These are phyloP conservation scores for Suillia variegata DNA, from an alignment of 2,888 invertebrate species.

Conservation along the genomic window DNA sequence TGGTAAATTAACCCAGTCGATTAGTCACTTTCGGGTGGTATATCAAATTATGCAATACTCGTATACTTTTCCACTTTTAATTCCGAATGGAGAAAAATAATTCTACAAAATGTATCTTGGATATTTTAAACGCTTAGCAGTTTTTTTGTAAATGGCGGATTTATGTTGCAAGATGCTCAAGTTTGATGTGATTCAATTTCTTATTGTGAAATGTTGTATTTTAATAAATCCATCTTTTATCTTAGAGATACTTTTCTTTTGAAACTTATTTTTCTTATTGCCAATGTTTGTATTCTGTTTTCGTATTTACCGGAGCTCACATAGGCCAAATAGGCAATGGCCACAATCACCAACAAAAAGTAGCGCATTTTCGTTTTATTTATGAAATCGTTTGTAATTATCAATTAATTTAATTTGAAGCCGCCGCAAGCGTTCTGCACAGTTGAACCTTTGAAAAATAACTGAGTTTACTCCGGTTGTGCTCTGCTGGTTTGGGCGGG, in stretches of 20 bases:
- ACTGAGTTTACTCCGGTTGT: not conserved
- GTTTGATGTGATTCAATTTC: not conserved
- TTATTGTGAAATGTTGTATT: no score
- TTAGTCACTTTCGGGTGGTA: not conserved
- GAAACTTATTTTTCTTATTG: not conserved
- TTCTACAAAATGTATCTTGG: not conserved
- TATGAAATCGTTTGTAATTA: slow-evolving; percentile 2
- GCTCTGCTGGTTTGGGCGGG: not conserved
- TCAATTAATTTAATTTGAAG: not conserved
- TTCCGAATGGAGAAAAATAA: no score
- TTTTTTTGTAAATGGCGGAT: not conserved
- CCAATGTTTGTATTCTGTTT: no score
- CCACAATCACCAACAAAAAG: slow-evolving; percentile 38
- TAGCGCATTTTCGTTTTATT: slow-evolving; percentile 43
- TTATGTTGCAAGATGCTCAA: no score
- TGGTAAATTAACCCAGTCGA: not conserved
- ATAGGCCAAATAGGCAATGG: slow-evolving; percentile 46
- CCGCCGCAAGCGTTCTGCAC: not conserved
- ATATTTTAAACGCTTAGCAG: not conserved
- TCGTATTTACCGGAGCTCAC: slow-evolving; percentile 49
- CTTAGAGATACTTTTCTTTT: not conserved
- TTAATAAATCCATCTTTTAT: no score
- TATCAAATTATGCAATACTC: not conserved
- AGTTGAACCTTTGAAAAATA: not conserved
- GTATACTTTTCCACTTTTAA: not conserved